Base-by-base conservation (phyloP, 2,797 vertebrate genomes). In the Catamblyrhynchus diadema region DNA sequence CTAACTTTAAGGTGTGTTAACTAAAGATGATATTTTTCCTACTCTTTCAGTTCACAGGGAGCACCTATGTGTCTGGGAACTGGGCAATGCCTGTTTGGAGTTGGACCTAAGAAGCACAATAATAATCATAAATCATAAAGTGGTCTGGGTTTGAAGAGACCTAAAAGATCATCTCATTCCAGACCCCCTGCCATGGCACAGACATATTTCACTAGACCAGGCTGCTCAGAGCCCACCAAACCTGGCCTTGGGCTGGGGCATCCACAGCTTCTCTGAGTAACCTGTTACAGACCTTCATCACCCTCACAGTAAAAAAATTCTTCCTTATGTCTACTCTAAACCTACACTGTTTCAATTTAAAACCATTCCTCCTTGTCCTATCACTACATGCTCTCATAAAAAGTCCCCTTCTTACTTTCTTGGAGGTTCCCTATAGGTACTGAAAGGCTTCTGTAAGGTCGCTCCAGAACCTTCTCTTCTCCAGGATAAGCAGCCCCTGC, bases 401-500 rank as follows among this genome's bases (percentile, higher is more conserved):
- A 60, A 42, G 12, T 35, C 53, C 3, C 9, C 41, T 44, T 60
- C 9, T 51, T 8, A 12, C 14, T 56, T 41, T 54, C 14, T 30
- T 42, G 8, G 16, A 32, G 33, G 47, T 2, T 6, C 12, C 10
- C 18, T 15, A 6, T 13, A 42, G 14, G 7, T 41, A 23, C 20
- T 45, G 45, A 50, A n/a, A 72, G 11, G 15, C 9, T 72, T 28
- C 33, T 30, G 2, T 8, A 33, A 65, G 8, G 11, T 45, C 3
- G 33, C 5, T 20, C 44, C 16, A 32, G 44, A 59, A 10, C 21
- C 12, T 61, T 25, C 30, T 30, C 19, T 72, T 44, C 37, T 17
- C 27, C 7, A 44, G n/a, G 7, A 13, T 11, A 9, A 39, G 14
- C 16, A 42, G 5, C 6, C 27, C 27, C 37, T 37, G 10, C 0